A percentile compares a stretch with the other conserved stretches of the same genome.
phyloP scores from a whole-genome alignment of 2,113 vertebrate genomes.

The Pterocles orientalis region DNA sequence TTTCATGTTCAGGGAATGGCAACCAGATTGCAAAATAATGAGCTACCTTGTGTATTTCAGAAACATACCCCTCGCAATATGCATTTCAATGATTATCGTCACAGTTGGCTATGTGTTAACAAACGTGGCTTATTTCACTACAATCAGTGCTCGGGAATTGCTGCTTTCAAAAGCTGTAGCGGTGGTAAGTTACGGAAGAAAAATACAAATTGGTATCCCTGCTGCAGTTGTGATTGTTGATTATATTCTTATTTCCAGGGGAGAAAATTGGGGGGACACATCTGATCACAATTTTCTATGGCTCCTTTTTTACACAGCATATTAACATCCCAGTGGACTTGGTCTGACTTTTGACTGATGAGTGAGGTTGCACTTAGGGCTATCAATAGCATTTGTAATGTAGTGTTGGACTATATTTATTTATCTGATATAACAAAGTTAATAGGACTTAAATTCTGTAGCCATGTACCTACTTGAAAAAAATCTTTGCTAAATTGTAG shows the following conservation, averaged over 20 bases:
- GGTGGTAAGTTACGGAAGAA: slow-evolving; percentile 83
- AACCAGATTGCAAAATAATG: slow-evolving; percentile 41
- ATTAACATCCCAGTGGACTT: not conserved
- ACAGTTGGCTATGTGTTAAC: slow-evolving; percentile 90
- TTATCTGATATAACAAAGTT: not conserved
- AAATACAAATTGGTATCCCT: not conserved
- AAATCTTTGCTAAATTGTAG: not conserved
- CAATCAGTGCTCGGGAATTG: slow-evolving; percentile 89
- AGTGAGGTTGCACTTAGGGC: not conserved
- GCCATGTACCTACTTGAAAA: not conserved
- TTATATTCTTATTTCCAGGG: not conserved
- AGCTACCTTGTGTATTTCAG: slow-evolving; percentile 79
- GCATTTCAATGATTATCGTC: slow-evolving; percentile 94
- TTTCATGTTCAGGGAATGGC: slow-evolving; percentile 33
- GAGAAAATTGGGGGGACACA: not conserved
- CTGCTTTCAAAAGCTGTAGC: slow-evolving; percentile 89
- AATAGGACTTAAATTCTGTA: not conserved
- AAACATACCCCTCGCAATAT: slow-evolving; percentile 93
- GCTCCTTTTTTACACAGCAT: not conserved
- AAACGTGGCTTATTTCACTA: slow-evolving; percentile 94
- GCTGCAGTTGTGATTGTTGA: slow-evolving; percentile 30
- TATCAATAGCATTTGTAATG: not conserved
- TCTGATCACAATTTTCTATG: not conserved
- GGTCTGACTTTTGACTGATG: not conserved
- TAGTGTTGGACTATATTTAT: not conserved